Percentiles rank a stretch among this genome's conserved stretches.
Evolutionary conservation across 2,888 invertebrate genomes (phyloP).

Genomic region (Drosophila meridionalis): DNA sequence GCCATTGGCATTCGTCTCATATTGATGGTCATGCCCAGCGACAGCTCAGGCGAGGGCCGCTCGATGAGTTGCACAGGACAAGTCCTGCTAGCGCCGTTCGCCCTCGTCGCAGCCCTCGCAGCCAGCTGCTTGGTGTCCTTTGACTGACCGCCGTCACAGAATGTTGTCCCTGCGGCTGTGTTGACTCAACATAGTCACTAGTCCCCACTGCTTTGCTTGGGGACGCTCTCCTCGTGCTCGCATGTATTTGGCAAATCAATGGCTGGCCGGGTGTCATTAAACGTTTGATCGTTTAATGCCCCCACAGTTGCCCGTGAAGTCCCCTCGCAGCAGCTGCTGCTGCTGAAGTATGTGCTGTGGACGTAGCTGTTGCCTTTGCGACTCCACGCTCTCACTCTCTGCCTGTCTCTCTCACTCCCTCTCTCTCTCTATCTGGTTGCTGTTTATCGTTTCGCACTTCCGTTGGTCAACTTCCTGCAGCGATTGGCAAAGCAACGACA

Average conservation of each 20-base stretch:
- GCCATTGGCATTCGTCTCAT: constrained; percentile 61
- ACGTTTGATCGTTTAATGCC: constrained; percentile 79
- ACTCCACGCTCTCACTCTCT: constrained; percentile 23
- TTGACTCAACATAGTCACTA: constrained; percentile 63
- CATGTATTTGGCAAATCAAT: constrained; percentile 79
- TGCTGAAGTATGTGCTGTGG: constrained; percentile 60
- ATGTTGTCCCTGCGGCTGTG: constrained; percentile 71
- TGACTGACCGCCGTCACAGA: constrained; percentile 61
- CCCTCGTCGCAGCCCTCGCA: constrained; percentile 40
- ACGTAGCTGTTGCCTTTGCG: constrained; percentile 33
- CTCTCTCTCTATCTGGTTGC: constrained; percentile 31
- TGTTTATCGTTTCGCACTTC: constrained; percentile 80
- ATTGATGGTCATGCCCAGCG: constrained; percentile 66
- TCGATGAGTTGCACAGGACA: constrained; percentile 1
- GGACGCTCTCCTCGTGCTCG: constrained; percentile 25
- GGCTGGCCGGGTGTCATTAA: constrained; percentile 79
- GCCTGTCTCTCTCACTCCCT: neutral
- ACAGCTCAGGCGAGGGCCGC: constrained; percentile 45
- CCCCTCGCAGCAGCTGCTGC: constrained; percentile 28
- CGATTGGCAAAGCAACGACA: constrained; percentile 62
- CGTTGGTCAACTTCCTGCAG: constrained; percentile 79
- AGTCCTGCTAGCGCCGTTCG: neutral
- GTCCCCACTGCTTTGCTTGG: constrained; percentile 18
- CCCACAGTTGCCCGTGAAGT: constrained; percentile 12
- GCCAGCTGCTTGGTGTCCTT: constrained; percentile 35